These are phyloP conservation scores for Trididemnum miniatum DNA, from an alignment of 23 tunicate species.

Conservation along the genomic window DNA sequence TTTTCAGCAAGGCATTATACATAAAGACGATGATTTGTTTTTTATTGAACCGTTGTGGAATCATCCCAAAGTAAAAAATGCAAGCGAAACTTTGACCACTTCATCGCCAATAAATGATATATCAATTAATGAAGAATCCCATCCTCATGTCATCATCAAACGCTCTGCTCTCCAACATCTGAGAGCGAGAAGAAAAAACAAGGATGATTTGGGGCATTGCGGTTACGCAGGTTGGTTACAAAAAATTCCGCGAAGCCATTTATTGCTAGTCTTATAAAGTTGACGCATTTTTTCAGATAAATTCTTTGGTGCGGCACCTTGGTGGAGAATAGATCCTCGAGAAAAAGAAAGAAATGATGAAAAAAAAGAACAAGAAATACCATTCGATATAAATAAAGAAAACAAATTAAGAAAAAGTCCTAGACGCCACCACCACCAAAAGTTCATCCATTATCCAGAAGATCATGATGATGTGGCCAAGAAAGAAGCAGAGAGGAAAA, in stretches of 20 bases:
- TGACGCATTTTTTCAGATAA: slow-evolving; percentile 34
- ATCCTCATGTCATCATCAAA: slow-evolving; percentile 88
- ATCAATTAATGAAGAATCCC: slow-evolving; percentile 33
- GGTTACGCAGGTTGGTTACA: slow-evolving; percentile 59
- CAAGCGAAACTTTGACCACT: slow-evolving; percentile 13
- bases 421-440: slow-evolving; percentile 30
- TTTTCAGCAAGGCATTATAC: slow-evolving; percentile 89
- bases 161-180: slow-evolving; percentile 43
- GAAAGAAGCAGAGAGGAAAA: neutral
- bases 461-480: slow-evolving; percentile 21
- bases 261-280: too few species aligned
- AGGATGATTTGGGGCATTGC: slow-evolving; percentile 63
- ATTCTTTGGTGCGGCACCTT: slow-evolving; percentile 49
- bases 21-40: slow-evolving; percentile 62
- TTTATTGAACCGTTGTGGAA: slow-evolving; percentile 98
- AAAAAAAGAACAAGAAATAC: neutral
- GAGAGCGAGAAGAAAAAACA: slow-evolving; percentile 37
- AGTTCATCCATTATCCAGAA: slow-evolving; percentile 10
- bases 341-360: neutral
- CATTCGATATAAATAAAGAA: neutral
- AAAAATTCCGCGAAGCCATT: neutral
- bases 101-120: slow-evolving; percentile 33
- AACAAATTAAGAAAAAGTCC: neutral
- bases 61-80: slow-evolving; percentile 25
- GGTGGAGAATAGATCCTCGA: slow-evolving; percentile 77